Percentiles rank a stretch among this genome's conserved stretches.
Conservation (phyloP, 2,797 vertebrate genomes). For the Otolemur crassicaudatus region DNA sequence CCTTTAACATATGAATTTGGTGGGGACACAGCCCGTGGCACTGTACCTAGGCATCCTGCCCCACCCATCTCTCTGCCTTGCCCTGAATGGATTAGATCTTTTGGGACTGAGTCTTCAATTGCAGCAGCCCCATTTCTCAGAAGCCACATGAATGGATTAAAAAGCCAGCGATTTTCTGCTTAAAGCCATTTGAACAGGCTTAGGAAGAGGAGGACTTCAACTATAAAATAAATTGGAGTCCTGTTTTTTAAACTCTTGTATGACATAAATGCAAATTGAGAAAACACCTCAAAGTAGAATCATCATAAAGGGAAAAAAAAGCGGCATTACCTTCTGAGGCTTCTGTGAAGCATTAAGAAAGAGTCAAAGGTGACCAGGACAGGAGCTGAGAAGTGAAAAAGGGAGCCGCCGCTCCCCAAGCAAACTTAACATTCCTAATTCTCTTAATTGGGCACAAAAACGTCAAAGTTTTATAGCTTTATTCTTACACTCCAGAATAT, state of each 20-base stretch:
- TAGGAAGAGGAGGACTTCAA: conserved; percentile 11
- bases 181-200: not conserved
- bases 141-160: conserved; percentile 17
- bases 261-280: conserved; percentile 29
- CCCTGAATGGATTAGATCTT: not conserved
- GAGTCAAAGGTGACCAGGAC: not conserved
- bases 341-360: not conserved
- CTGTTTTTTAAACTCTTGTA: not conserved
- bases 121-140: not conserved
- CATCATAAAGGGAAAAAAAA: conserved; percentile 15
- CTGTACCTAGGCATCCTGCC: not conserved
- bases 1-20: not conserved
- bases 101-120: not conserved
- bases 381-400: not conserved
- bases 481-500: not conserved
- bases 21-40: not conserved
- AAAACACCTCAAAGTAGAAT: conserved; percentile 38
- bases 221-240: conserved; percentile 44
- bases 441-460: conserved; percentile 15
- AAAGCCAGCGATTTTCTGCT: conserved; percentile 11
- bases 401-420: not conserved
- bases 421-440: not conserved
- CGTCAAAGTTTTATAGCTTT: not conserved
- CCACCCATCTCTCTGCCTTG: not conserved
- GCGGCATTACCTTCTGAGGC: not conserved